Evolutionary conservation across 2,113 vertebrate genomes (phyloP).

Genomic region (Saccopteryx leptura): DNA sequence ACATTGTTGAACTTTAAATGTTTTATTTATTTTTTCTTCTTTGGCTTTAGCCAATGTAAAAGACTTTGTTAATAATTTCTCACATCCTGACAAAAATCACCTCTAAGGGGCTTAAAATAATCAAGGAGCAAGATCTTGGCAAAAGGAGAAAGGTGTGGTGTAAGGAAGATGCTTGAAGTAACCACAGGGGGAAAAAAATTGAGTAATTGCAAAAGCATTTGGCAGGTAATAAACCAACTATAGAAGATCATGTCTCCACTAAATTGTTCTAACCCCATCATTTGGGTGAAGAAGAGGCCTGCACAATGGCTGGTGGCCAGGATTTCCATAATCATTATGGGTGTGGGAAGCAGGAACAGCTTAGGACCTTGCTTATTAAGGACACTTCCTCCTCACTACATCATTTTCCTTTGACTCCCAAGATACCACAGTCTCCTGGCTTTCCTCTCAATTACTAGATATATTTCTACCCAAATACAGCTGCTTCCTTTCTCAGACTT

Average conservation of each 20-base stretch:
- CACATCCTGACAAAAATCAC: neutral
- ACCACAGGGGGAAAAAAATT: neutral
- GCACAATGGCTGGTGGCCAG: no score
- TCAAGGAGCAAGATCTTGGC: neutral
- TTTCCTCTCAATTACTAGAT: neutral
- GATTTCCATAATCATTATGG: neutral
- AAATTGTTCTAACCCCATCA: neutral
- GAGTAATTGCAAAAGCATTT: neutral
- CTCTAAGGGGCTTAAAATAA: neutral
- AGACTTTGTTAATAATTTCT: neutral
- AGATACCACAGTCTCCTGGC: rapidly evolving
- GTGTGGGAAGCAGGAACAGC: neutral
- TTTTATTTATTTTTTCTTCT: neutral
- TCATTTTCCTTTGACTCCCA: neutral
- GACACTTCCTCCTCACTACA: neutral
- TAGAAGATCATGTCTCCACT: rapidly evolving
- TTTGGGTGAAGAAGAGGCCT: neutral
- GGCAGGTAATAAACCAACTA: neutral
- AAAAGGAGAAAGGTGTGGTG: neutral
- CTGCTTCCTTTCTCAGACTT: neutral
- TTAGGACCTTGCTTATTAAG: neutral
- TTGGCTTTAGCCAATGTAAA: neutral
- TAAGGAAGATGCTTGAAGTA: neutral
- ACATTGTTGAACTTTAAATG: neutral
- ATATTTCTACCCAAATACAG: neutral